These are phyloP conservation scores for Stenurella melanura DNA, from an alignment of 2,888 invertebrate species.

Conservation along the genomic window DNA sequence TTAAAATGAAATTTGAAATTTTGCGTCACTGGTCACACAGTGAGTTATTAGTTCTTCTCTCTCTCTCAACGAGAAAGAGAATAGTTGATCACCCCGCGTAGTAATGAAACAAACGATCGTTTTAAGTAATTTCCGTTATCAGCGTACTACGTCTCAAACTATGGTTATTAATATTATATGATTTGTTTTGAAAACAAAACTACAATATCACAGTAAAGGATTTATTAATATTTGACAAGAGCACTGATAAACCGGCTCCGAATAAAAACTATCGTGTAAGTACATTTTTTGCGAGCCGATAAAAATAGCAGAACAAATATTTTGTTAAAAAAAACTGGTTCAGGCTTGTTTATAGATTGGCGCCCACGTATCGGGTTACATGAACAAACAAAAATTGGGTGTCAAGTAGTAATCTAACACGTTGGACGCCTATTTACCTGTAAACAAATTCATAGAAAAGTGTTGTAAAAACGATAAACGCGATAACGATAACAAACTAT, in stretches of 20 bases:
- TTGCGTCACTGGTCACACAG: no score
- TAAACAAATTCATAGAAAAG: conserved; percentile 33
- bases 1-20: no score
- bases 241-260: conserved; percentile 14
- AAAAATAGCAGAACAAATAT: conserved; percentile 35
- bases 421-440: conserved; percentile 24
- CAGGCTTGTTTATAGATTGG: conserved; percentile 39
- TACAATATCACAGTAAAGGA: neutral
- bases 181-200: conserved; percentile 7
- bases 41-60: no score
- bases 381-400: conserved; percentile 28
- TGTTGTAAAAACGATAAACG: conserved; percentile 15
- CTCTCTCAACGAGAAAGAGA: no score
- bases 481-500: conserved; percentile 32
- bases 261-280: conserved; percentile 5
- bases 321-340: conserved; percentile 30
- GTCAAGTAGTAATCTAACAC: conserved; percentile 20
- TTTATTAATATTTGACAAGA: neutral
- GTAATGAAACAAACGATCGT: no score
- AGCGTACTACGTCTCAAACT: neutral
- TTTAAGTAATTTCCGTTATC: neutral
- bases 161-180: neutral
- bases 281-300: neutral
- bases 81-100: no score
- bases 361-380: conserved; percentile 36